Percentiles rank a stretch among this genome's conserved stretches.
Evolutionary conservation across 2,797 vertebrate species (phyloP).

Genomic region (Enoplosus armatus): DNA sequence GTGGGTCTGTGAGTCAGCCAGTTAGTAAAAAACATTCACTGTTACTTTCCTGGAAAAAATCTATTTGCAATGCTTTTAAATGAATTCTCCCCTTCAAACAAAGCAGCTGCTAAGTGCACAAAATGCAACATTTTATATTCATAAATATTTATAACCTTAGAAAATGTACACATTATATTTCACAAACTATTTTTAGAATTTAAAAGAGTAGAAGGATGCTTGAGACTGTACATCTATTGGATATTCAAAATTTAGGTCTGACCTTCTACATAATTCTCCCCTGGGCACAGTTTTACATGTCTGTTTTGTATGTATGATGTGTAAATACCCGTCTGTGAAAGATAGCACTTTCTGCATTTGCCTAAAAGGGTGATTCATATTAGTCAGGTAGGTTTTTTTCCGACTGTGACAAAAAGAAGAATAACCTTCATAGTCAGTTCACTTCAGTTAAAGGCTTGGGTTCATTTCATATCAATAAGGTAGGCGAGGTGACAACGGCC

Average conservation of each 20-base stretch:
- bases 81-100: constrained; percentile 5
- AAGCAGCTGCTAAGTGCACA: constrained; percentile 11
- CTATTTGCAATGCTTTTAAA: constrained; percentile 12
- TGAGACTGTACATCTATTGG: neutral
- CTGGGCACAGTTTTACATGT: neutral
- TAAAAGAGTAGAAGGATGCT: neutral
- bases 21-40: neutral
- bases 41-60: neutral
- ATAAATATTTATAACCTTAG: constrained; percentile 9
- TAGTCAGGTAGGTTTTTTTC: neutral
- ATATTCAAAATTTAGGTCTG: neutral
- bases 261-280: neutral
- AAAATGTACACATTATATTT: neutral
- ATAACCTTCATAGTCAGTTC: neutral
- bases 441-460: neutral
- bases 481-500: neutral
- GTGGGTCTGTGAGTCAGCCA: neutral
- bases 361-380: too few species aligned
- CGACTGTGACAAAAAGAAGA: neutral
- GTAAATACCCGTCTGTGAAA: neutral
- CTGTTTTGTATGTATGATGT: neutral
- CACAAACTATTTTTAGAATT: neutral
- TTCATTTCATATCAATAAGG: neutral
- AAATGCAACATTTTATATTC: neutral
- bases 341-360: neutral